These are phyloP conservation scores for Danio kyathit DNA, from an alignment of 2,797 vertebrate genomes.

Conservation along the genomic window DNA sequence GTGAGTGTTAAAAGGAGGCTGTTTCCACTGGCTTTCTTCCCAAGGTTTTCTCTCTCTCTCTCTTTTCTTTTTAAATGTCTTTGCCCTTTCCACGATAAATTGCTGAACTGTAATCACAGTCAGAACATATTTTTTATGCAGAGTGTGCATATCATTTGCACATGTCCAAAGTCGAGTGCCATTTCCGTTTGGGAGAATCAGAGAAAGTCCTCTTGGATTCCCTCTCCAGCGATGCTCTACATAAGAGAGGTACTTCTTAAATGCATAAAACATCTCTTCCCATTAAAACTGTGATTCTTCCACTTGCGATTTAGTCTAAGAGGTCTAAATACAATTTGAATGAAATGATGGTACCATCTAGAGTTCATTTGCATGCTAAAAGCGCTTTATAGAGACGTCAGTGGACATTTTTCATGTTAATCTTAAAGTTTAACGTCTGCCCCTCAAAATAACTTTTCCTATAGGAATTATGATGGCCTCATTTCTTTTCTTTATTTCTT, in stretches of 20 bases:
- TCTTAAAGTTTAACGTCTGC: conserved; percentile 26
- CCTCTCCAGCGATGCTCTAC: neutral
- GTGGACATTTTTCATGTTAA: conserved; percentile 36
- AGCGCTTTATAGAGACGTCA: conserved; percentile 1
- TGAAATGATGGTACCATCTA: conserved; percentile 30
- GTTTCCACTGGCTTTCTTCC: conserved; percentile 24
- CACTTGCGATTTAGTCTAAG: conserved; percentile 17
- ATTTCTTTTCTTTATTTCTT: neutral
- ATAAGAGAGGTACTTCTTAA: conserved; percentile 26
- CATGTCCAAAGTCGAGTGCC: neutral
- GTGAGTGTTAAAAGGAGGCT: neutral
- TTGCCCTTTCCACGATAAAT: neutral
- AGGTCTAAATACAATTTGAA: conserved; percentile 20
- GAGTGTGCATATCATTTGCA: neutral
- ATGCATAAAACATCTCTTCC: conserved; percentile 23
- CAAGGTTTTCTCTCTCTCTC: neutral
- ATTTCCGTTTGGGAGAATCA: neutral
- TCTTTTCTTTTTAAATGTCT: neutral
- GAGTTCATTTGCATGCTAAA: conserved; percentile 34
- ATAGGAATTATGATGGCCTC: neutral
- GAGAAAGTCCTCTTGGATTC: neutral
- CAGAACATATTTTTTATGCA: neutral
- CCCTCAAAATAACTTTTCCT: conserved; percentile 8
- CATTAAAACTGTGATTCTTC: conserved; percentile 30
- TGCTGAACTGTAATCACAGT: neutral